Evolutionary conservation across 2,888 invertebrate species (phyloP).

Genomic region (Andrena trimmerana): DNA sequence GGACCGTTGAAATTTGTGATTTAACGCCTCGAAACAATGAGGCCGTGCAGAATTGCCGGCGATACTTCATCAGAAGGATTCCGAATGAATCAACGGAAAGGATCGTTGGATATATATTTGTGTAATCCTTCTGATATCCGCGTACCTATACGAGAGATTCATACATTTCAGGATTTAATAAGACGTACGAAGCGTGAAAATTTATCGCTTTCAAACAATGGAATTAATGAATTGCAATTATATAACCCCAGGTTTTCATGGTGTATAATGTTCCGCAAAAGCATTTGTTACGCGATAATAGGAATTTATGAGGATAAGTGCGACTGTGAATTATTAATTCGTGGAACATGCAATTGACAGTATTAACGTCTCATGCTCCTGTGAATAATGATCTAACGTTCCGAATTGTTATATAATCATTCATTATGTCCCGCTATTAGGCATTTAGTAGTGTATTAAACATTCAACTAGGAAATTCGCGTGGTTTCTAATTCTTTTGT

Average conservation of each 20-base stretch:
- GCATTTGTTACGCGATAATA: conserved; percentile 25
- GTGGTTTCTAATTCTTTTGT: neutral
- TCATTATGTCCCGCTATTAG: neutral
- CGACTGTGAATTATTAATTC: neutral
- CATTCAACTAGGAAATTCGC: neutral
- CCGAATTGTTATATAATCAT: neutral
- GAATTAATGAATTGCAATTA: conserved; percentile 25
- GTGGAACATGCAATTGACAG: neutral
- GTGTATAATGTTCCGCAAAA: conserved; percentile 1
- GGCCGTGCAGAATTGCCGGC: neutral
- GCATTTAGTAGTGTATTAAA: neutral
- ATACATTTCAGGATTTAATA: conserved; percentile 5
- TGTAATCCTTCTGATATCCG: neutral
- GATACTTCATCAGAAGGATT: neutral
- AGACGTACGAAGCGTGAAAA: neutral
- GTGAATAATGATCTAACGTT: neutral
- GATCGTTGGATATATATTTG: neutral
- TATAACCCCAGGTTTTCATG: neutral
- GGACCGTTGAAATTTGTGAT: neutral
- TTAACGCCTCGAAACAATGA: neutral
- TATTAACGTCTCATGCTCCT: neutral
- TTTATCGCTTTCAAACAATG: conserved; percentile 25
- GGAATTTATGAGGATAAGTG: conserved; percentile 5
- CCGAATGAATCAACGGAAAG: neutral
- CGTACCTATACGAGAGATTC: neutral